Evolutionary conservation across 1,140 invertebrate genomes (phyloP).

Genomic region (Meloidogyne floridensis): DNA sequence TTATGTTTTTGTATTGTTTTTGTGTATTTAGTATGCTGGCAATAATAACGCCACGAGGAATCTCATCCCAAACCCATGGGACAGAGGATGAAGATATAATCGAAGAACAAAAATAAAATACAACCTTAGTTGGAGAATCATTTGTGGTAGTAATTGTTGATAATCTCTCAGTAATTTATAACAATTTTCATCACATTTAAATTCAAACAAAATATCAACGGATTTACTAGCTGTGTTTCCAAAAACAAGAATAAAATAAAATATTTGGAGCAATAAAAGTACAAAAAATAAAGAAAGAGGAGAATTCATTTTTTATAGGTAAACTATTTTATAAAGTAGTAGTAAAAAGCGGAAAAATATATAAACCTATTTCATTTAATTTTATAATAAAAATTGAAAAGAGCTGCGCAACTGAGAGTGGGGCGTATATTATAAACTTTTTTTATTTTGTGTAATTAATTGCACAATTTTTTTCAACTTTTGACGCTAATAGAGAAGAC

Average conservation of each 20-base stretch:
- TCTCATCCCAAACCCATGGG: no score
- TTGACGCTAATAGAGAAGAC: neutral
- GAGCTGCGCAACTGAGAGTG: neutral
- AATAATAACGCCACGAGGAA: no score
- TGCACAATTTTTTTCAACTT: neutral
- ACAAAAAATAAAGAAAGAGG: neutral
- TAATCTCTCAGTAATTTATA: no score
- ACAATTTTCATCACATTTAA: no score
- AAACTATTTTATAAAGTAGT: neutral
- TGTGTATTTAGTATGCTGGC: no score
- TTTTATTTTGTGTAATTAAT: neutral
- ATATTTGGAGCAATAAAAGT: neutral
- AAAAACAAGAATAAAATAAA: neutral
- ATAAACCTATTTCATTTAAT: neutral
- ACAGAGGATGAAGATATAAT: no score
- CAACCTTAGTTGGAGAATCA: no score
- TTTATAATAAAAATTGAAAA: constrained; percentile 7
- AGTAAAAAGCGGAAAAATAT: neutral
- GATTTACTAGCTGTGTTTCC: neutral
- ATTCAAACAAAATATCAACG: no score
- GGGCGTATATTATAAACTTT: neutral
- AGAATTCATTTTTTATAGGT: neutral
- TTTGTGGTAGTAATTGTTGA: no score
- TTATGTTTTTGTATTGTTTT: no score
- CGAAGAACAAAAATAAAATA: no score